Evolutionary conservation across 2,888 invertebrate species (phyloP), one percentile per base, ranked within the genome.

Genomic region (Tetragonisca angustula): DNA sequence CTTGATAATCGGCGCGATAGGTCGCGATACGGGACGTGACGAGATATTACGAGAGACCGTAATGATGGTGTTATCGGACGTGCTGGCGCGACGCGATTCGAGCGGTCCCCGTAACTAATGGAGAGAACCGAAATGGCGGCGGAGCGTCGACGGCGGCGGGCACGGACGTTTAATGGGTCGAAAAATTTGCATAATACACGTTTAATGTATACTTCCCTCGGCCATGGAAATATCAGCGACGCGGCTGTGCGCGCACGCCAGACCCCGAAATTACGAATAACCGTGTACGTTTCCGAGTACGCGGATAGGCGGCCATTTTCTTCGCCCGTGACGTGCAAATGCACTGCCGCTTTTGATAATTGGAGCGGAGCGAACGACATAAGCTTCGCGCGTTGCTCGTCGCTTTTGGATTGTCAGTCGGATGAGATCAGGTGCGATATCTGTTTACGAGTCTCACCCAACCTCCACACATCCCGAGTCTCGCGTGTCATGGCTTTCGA

Each of bases 101-200:
- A 36, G 72, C n/a, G n/a, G 24, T 13, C 17, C 54, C 36, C n/a
- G 62, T 79, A 79, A 83, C 83, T 86, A 79, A 86, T 79, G 86
- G 81, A 78, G 79, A 88, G 79, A 69, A 84, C 65, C 78, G 67
- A 80, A 86, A 80, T 79, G 68, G 32, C 32, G 62, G 19, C 11
- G 32, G 32, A 62, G 27, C 6, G 27, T 17, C 62, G 62, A n/a
- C 52, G 76, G 49, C 52, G 77, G 49, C 79, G 64, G 79, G 54
- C 70, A 71, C 71, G 76, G 81, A 77, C 73, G 64, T 87, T 72
- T 84, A 77, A 77, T 82, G 88, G 88, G 84, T 75, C 75, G 84
- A 86, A 81, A 80, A 86, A 82, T 88, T 79, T 80, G 79, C 80
- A 84, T 88, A 84, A 78, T 76, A 79, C 78, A 49, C 76, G 59